Conservation (phyloP, 2,797 vertebrate genomes). For the Microtus californicus region DNA sequence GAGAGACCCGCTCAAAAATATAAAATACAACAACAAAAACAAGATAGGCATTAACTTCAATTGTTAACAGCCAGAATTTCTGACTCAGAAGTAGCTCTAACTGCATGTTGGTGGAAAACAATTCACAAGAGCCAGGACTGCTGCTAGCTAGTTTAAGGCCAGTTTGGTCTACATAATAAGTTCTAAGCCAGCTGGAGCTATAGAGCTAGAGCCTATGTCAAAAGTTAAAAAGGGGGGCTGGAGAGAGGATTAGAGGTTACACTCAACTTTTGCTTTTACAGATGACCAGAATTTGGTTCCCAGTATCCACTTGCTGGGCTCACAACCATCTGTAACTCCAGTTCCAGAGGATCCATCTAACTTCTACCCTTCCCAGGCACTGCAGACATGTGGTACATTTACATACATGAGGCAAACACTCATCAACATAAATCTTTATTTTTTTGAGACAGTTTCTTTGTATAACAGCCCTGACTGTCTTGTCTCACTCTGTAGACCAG, state of each 20-base stretch:
- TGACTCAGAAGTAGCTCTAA: not conserved
- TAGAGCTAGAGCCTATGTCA: not conserved
- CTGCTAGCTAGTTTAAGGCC: not conserved
- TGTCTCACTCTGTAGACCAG: not conserved
- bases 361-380: not conserved
- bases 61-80: constrained; percentile 18
- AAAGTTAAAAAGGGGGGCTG: not conserved
- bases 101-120: not conserved
- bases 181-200: not conserved
- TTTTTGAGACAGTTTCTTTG: not conserved
- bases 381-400: not conserved
- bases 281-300: not conserved
- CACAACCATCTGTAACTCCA: not conserved
- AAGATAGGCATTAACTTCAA: not conserved
- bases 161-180: not conserved
- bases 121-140: not conserved
- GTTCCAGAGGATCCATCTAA: not conserved
- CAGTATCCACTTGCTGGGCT: not conserved
- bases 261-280: not conserved
- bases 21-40: not conserved
- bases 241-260: not conserved
- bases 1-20: not conserved
- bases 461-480: not conserved
- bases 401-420: not conserved
- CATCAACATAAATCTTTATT: not conserved